Evolutionary conservation across 2,113 vertebrate species (phyloP), one percentile per base, ranked within the genome.

Genomic region (Chrysochloris asiatica): DNA sequence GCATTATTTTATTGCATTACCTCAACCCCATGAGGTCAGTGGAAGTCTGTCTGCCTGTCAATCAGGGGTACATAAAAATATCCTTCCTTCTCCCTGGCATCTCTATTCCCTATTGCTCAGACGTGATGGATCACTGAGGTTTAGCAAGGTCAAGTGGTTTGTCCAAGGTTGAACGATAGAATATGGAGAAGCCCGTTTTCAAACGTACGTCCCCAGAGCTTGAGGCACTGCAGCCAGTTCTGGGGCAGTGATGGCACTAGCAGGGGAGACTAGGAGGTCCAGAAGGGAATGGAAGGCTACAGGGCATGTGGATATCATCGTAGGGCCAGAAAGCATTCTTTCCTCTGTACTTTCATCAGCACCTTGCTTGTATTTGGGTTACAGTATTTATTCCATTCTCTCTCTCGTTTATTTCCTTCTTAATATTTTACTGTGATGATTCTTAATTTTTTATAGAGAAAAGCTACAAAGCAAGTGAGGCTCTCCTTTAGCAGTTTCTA

Each of bases 21-120:
- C 45, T 45, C 84, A 54, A 22, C 73, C 56, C 75, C 2, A 12
- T 3, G 94, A 72, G 47, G 24, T 48, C 28, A 48, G 75, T 61
- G 36, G 94, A 83, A 83, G 76, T 83, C 22, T 92, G 86, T 93
- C 95, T 90, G 86, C 2, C 71, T 90, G 80, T 89, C 94, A 81
- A 3, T 94, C 86, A 77, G 9, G 50, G 36, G 12, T 16, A 65
- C 14, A 13, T 79, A 76, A 78, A 82, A 59, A 79, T 33, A 47
- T 17, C 24, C 65, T 47, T 3, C 24, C 33, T 65, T 81, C 54
- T 36, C 81, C 67, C 45, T 54, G 17, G 75, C 71, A 48, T 38
- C 50, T 69, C 50, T 86, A 71, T 76, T 19, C 67, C n/a, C 76
- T 24, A 0, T 4, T 1, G 86, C 79, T 56, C 54, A 54, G 73